phyloP scores from a whole-genome alignment of 2,888 invertebrate genomes.

The Diplolepis rosae region DNA sequence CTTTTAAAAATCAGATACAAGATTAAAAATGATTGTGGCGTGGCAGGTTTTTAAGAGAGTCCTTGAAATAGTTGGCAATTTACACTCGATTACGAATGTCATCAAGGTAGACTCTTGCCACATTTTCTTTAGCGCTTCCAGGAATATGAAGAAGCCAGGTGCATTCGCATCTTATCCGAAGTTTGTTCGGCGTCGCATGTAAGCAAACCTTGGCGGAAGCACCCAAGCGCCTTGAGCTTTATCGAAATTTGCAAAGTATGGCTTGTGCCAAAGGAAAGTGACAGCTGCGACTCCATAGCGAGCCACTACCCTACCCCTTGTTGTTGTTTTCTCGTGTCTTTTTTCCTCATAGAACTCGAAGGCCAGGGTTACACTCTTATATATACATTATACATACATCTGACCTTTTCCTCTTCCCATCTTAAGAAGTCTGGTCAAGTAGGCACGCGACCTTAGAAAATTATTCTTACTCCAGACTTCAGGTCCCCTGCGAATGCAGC shows the following conservation, averaged over 20 bases:
- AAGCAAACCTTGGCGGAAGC: conserved; percentile 14
- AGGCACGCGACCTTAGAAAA: conserved; percentile 50
- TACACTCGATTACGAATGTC: conserved; percentile 26
- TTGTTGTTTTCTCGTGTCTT: neutral
- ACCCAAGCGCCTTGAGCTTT: conserved; percentile 40
- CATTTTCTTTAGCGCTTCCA: conserved; percentile 29
- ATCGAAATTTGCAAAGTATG: conserved; percentile 49
- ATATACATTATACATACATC: neutral
- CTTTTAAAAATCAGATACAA: neutral
- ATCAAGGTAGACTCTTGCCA: conserved; percentile 25
- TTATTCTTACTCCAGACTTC: conserved; percentile 38
- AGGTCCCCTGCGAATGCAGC: conserved; percentile 25
- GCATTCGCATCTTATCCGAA: conserved; percentile 46
- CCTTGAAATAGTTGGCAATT: conserved; percentile 23
- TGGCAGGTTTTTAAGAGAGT: neutral
- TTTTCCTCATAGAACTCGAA: neutral
- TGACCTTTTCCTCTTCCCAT: conserved; percentile 7
- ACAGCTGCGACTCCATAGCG: conserved; percentile 49
- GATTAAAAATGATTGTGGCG: neutral
- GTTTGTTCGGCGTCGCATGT: conserved; percentile 37
- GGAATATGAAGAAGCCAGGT: conserved; percentile 41
- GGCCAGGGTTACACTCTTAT: neutral
- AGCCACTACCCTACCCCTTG: neutral
- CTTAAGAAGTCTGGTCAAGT: conserved; percentile 45
- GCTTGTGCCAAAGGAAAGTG: conserved; percentile 42